Percentiles rank a stretch among this genome's conserved stretches.
Evolutionary conservation across 2,113 vertebrate species (phyloP).

Genomic region (Cyprinodon tularosa): DNA sequence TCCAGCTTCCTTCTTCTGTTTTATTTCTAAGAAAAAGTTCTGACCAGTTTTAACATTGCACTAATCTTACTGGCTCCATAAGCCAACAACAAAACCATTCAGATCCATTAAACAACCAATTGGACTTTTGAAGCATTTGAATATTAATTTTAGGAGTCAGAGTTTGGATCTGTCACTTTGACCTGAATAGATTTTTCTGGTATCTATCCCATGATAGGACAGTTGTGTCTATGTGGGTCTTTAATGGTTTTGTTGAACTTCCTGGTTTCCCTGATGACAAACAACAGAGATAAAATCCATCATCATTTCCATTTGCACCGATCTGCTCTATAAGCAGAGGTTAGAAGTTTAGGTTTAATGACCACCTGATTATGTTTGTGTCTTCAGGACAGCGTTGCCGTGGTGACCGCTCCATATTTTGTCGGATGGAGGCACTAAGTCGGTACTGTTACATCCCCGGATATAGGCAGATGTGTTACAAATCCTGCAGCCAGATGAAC

Average conservation of each 20-base stretch:
- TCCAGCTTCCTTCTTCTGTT: background rate
- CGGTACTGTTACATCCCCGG: slow-evolving; percentile 88
- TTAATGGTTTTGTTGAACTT: background rate
- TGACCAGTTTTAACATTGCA: background rate
- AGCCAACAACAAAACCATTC: background rate
- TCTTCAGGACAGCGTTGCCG: slow-evolving; percentile 88
- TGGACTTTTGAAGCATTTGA: background rate
- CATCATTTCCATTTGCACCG: too few relatives aligned
- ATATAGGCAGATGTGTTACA: slow-evolving; percentile 93
- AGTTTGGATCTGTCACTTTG: background rate
- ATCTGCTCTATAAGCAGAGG: background rate
- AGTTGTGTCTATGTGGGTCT: background rate
- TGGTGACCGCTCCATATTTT: slow-evolving; percentile 92
- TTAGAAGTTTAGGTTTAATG: background rate
- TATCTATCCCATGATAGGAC: background rate
- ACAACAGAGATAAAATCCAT: too few relatives aligned
- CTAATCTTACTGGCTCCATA: background rate
- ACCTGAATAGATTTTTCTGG: background rate
- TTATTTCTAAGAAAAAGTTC: background rate
- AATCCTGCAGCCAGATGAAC: slow-evolving; percentile 82
- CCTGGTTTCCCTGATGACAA: background rate
- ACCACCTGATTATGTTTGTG: slow-evolving; percentile 1
- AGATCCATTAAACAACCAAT: background rate
- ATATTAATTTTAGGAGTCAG: too few relatives aligned
- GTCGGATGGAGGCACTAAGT: slow-evolving; percentile 88